Conservation (phyloP, 1,140 invertebrate species). For the Meloidogyne hapla region DNA sequence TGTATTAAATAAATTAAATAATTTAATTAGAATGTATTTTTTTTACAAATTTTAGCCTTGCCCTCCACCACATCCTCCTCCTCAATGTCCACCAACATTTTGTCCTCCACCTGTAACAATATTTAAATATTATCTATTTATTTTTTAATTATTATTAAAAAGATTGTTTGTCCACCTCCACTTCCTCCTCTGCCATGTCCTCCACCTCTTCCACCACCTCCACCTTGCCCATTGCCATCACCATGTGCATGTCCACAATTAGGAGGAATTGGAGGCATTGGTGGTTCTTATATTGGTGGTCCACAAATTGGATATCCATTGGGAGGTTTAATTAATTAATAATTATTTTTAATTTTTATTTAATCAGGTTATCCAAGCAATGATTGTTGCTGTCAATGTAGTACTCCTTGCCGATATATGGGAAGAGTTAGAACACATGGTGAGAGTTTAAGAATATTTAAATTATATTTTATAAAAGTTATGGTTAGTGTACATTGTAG, state of each 20-base stretch:
- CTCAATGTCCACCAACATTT: slow-evolving; percentile 37
- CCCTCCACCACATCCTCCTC: slow-evolving; percentile 36
- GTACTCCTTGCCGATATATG: slow-evolving; percentile 54
- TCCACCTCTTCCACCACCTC: slow-evolving; percentile 32
- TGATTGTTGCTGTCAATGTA: slow-evolving; percentile 57
- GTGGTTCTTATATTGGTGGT: background rate
- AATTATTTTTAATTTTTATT: background rate
- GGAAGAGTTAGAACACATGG: slow-evolving; percentile 56
- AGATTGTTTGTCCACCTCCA: slow-evolving; percentile 29
- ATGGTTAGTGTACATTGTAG: no score
- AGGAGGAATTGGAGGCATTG: slow-evolving; percentile 25
- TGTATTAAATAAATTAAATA: background rate
- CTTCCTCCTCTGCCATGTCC: slow-evolving; percentile 38
- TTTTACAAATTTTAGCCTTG: slow-evolving; percentile 27
- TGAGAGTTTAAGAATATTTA: no score
- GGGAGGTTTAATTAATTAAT: background rate
- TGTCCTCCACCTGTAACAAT: slow-evolving; percentile 32
- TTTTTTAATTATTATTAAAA: background rate
- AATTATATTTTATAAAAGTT: no score
- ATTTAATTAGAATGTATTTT: background rate
- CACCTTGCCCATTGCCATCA: slow-evolving; percentile 11
- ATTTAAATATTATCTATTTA: background rate
- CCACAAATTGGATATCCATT: background rate
- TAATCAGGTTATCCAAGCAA: slow-evolving; percentile 14
- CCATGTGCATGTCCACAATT: slow-evolving; percentile 7